Evolutionary conservation across 2,797 vertebrate genomes (phyloP), one percentile per base, ranked within the genome.

Genomic region (Malacoctenus gilli): DNA sequence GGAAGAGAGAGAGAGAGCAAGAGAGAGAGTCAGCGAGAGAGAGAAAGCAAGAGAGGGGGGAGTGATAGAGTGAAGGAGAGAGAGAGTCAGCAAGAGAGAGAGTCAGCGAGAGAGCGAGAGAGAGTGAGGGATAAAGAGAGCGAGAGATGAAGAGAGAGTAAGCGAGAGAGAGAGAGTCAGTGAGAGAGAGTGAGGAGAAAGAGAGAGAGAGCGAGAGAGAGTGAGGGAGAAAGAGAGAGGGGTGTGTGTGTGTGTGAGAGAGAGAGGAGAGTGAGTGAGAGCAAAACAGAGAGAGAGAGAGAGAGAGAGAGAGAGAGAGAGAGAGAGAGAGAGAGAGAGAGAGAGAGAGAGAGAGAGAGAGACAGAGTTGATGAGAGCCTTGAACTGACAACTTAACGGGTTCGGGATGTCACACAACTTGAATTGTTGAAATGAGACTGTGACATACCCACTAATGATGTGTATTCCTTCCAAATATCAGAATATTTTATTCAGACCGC

Each of bases 221-320:
- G 9, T 9, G 1, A 38, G 8, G n/a, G n/a, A n/a, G n/a, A n/a
- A n/a, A n/a, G 8, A 25, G 4, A 50, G 55, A 64, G 42, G 25
- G 30, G 36, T 52, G 30, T 38, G 52, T 10, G 19, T 57, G 55
- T 41, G 18, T 50, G 77, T 40, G 39, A 65, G 77, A 75, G 44
- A 59, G 47, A 51, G 61, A 49, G 28, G 65, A 68, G 65, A 5
- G n/a, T n/a, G n/a, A 44, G 13, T 8, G 28, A 42, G 21, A 59
- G 13, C 21, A 10, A 38, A 35, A 36, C 4, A 8, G 10, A 35
- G 15, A 39, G 42, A 19, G 35, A 21, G 32, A 8, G 23, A 8
- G 8, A 25, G 4, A 25, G 4, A 32, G 5, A 34, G 4, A 32
- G 5, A 28, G 28, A 25, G 3, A 12, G n/a, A n/a, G n/a, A n/a